Base-by-base conservation (phyloP, 1,140 invertebrate genomes). In the Drosophila lowei region DNA sequence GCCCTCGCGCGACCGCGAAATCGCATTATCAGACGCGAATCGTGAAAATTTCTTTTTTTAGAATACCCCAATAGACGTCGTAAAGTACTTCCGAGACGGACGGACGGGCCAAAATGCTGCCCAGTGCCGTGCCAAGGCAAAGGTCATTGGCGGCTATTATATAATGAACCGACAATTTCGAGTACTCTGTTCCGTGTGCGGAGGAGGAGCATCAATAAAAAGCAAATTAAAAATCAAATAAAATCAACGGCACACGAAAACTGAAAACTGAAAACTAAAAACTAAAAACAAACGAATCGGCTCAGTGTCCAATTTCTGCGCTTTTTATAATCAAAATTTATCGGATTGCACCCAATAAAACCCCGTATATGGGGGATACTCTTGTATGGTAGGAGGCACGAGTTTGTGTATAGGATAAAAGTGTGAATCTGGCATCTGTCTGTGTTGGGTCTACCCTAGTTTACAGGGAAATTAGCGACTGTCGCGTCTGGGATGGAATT, bases 1-100 rank as follows among this genome's bases (percentile, higher is more conserved):
- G 21, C 34, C 48, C 41, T 16, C 64, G 42, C 42, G 30, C 43
- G 30, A 30, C 53, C 59, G 38, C 38, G 42, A 52, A 75, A 79
- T 59, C 46, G 64, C 71, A 79, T 64, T 79, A 79, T 79, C 77
- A 79, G 62, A 58, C 54, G 63, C 49, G 53, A 53, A 53, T 78
- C 47, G 50, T 78, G 43, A 50, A 60, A 62, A 54, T 58, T 38
- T 48, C 48, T 42, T 30, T 42, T 52, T 50, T 44, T 50, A 66
- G 50, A 53, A 38, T 18, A 21, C 11, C 34, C 34, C 34, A 38
- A 30, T 23, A 42, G 3, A 13, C 6, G n/a, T 43, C 58, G 77
- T 77, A 76, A 76, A 76, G 43, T 43, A 56, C 60, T 65, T 74
- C 71, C 72, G 71, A 73, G 61, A 57, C 63, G 67, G n/a, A 21